A percentile compares a stretch with the other conserved stretches of the same genome.
Evolutionary conservation across 1,140 invertebrate species (phyloP).

Genomic region (Drosophila nigrodunni): DNA sequence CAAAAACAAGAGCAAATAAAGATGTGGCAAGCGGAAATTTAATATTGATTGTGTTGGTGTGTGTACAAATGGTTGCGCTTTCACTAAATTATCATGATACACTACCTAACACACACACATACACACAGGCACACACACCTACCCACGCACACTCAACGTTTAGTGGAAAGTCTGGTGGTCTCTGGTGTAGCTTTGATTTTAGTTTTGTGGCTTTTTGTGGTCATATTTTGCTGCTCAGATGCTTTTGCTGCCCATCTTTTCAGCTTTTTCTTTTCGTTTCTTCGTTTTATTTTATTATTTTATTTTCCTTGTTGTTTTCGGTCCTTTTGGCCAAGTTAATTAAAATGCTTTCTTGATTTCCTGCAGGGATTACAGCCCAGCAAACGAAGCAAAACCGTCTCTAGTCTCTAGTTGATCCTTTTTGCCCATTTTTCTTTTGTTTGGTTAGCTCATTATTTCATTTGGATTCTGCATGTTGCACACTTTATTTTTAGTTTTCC

Average conservation of each 20-base stretch:
- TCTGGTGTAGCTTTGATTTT: constrained; percentile 38
- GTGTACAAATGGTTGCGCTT: constrained; percentile 73
- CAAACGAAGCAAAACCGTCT: background rate
- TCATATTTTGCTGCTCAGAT: constrained; percentile 69
- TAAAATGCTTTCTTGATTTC: constrained; percentile 80
- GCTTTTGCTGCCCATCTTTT: constrained; percentile 10
- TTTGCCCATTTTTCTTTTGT: constrained; percentile 5
- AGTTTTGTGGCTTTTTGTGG: constrained; percentile 58
- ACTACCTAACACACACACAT: constrained; percentile 3
- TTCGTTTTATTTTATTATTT: constrained; percentile 15
- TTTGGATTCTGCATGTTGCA: constrained; percentile 12
- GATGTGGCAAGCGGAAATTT: constrained; percentile 79
- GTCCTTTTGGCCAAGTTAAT: constrained; percentile 71
- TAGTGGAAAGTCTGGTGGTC: constrained; percentile 20
- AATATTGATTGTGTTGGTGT: constrained; percentile 74
- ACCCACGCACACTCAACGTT: constrained; percentile 8
- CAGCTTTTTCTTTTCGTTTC: constrained; percentile 20
- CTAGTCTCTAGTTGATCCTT: constrained; percentile 15
- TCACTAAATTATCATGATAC: constrained; percentile 80
- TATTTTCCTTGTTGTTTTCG: constrained; percentile 31
- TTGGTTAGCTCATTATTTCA: constrained; percentile 12
- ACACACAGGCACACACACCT: background rate
- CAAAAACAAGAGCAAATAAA: constrained; percentile 73
- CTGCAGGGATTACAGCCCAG: constrained; percentile 72
- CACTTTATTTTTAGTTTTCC: background rate